These are phyloP conservation scores for Orthonevra nobilis DNA, from an alignment of 2,888 invertebrate species.

Conservation along the genomic window DNA sequence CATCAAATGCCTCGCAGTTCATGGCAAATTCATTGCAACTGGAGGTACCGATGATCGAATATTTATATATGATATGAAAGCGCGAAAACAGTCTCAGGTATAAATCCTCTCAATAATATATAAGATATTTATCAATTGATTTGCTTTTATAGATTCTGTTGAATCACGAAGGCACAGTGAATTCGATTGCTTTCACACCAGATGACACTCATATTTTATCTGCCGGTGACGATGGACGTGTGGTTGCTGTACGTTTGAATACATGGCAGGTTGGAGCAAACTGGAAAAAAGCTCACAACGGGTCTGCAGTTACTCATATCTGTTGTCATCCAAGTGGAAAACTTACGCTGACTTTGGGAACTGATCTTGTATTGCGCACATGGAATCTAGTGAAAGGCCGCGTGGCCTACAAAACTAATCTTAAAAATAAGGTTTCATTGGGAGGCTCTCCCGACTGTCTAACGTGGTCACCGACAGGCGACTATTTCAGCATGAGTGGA, in stretches of 20 bases:
- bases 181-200: conserved; percentile 88
- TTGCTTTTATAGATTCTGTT: conserved; percentile 81
- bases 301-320: conserved; percentile 86
- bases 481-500: conserved; percentile 87
- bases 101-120: background rate
- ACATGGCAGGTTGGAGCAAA: conserved; percentile 93
- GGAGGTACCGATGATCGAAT: conserved; percentile 95
- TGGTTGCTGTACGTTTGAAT: conserved; percentile 89
- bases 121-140: background rate
- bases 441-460: conserved; percentile 80
- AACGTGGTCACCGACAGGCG: conserved; percentile 89
- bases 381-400: conserved; percentile 97
- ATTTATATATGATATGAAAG: conserved; percentile 90
- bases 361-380: conserved; percentile 90
- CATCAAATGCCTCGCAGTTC: conserved; percentile 86
- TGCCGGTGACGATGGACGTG: conserved; percentile 91
- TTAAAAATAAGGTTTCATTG: conserved; percentile 84
- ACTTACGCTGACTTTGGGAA: conserved; percentile 91
- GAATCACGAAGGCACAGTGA: conserved; percentile 92
- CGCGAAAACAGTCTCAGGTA: conserved; percentile 88
- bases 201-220: conserved; percentile 90
- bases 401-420: conserved; percentile 93
- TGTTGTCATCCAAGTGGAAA: conserved; percentile 94
- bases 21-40: conserved; percentile 88
- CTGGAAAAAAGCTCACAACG: conserved; percentile 92